Conservation (phyloP, 1,140 invertebrate species). For the Drosophila arawakana region DNA sequence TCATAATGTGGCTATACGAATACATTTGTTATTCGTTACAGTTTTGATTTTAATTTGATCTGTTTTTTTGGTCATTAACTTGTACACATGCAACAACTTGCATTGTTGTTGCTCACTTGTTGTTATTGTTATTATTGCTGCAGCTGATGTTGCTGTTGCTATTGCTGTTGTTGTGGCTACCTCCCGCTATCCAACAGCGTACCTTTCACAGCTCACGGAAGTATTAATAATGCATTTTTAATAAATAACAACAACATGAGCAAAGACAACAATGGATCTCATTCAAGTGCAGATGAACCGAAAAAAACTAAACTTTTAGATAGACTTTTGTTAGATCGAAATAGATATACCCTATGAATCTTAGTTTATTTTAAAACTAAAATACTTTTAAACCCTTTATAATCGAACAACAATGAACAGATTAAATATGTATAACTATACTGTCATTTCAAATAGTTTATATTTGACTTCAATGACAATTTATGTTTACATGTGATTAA, state of each 20-base stretch:
- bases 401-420: no score
- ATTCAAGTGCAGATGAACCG: constrained; percentile 25
- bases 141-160: constrained; percentile 44
- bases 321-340: background rate
- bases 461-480: no score
- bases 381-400: no score
- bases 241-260: constrained; percentile 49
- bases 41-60: constrained; percentile 65
- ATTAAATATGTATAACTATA: no score
- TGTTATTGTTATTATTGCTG: constrained; percentile 42
- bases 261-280: constrained; percentile 38
- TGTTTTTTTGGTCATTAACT: constrained; percentile 71
- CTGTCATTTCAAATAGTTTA: no score
- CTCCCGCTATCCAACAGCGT: constrained; percentile 31
- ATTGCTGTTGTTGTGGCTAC: constrained; percentile 39
- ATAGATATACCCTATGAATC: background rate
- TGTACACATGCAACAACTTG: constrained; percentile 63
- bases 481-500: no score
- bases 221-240: constrained; percentile 76
- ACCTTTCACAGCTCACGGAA: constrained; percentile 57
- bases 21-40: constrained; percentile 64
- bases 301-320: background rate
- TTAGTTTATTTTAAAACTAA: background rate
- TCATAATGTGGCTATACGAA: constrained; percentile 54
- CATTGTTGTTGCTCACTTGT: constrained; percentile 35